Base-by-base conservation (phyloP, 2,888 invertebrate species). In the Enchytraeus crypticus region DNA sequence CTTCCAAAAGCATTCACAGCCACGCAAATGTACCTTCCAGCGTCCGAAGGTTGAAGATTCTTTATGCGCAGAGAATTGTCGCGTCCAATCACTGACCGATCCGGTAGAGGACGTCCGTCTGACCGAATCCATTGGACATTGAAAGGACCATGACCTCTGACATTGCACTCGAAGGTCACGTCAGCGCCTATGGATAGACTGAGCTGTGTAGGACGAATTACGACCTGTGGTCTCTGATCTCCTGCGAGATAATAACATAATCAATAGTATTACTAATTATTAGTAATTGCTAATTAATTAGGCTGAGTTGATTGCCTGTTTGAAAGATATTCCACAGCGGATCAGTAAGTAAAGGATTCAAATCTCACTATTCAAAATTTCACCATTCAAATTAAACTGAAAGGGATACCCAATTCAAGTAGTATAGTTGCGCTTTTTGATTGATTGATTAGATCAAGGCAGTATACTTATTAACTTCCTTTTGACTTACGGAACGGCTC, bases 101-200 rank as follows among this genome's bases (percentile, higher is more conserved):
- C 57, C 14, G 66, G 87, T 65, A 92, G 78, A 0, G 84, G 83
- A 49, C 81, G 78, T 18, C 85, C 84, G 74, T 90, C 88, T 8
- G 83, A 81, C 63, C 91, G 84, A 51, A 81, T 83, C 91, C 92
- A 92, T 26, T 82, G 80, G 1, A 88, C 72, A 46, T 71, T 71
- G 59, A 73, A 70, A 43, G 74, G 73, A 21, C 70, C 72, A 11
- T 67, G 67, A 0, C 74, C 74, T 5, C 62, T 58, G 2, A 75
- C 73, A 18, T 66, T 62, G 62, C 76, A 77, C 49, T 26, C 11
- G 23, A 63, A 60, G n/a, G 60, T 57, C 32, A 66, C 59, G 27
- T 33, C 49, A 29, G 45, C 60, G 3, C 54, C 57, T n/a, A 57
- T 56, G 21, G 64, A 45, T 18, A 33, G 51, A 23, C 57, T 60